These are phyloP conservation scores for Drosophila kuntzei DNA, from an alignment of 2,888 invertebrate genomes.

Conservation along the genomic window DNA sequence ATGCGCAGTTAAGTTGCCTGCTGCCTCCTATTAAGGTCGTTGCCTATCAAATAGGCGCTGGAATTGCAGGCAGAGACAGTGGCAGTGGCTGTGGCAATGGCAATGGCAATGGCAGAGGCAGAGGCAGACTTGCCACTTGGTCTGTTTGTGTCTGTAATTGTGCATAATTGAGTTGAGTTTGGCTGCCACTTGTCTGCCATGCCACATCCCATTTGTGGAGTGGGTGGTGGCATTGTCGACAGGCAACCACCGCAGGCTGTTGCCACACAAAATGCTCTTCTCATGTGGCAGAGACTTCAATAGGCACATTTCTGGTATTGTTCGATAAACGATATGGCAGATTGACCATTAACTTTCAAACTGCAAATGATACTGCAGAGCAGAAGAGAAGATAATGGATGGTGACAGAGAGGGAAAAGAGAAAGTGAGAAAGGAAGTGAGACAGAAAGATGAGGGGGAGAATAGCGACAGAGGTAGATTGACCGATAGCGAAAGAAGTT, in stretches of 20 bases:
- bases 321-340: constrained; percentile 21
- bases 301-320: constrained; percentile 8
- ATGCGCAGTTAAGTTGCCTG: constrained; percentile 52
- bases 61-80: constrained; percentile 5
- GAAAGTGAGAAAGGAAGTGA: no score
- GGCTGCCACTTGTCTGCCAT: constrained; percentile 44
- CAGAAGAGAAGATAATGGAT: neutral
- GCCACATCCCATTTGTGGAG: constrained; percentile 1
- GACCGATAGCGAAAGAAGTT: no score
- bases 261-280: constrained; percentile 10
- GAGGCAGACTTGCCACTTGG: constrained; percentile 47
- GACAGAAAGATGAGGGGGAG: neutral
- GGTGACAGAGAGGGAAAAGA: neutral
- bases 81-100: no score
- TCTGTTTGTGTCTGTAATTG: constrained; percentile 75
- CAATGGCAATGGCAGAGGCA: no score
- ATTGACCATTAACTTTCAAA: constrained; percentile 11
- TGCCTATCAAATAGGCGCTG: constrained; percentile 64
- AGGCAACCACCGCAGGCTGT: constrained; percentile 11
- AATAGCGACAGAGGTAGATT: no score
- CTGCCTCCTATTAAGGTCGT: constrained; percentile 58
- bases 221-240: constrained; percentile 10
- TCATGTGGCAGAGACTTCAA: neutral
- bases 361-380: neutral
- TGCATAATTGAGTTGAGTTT: constrained; percentile 76